Evolutionary conservation across 2,113 vertebrate species (phyloP).

Genomic region (Xiphophorus couchianus): DNA sequence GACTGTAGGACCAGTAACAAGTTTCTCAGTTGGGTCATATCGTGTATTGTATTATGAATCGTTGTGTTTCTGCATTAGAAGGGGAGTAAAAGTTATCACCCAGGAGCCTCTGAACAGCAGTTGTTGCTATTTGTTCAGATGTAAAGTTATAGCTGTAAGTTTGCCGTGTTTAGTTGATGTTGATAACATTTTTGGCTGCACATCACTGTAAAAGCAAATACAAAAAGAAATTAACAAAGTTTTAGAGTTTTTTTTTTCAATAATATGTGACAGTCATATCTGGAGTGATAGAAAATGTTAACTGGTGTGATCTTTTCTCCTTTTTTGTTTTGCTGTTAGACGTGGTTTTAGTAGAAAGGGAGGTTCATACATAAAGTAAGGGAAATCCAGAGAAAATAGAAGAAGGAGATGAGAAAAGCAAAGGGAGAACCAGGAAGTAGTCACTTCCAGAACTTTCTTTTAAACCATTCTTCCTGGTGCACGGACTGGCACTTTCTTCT

Average conservation of each 20-base stretch:
- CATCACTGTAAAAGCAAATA: background rate
- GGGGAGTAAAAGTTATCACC: background rate
- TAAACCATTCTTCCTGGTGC: constrained; percentile 34
- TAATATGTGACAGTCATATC: constrained; percentile 27
- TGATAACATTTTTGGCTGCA: background rate
- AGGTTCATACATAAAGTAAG: background rate
- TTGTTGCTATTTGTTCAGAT: background rate
- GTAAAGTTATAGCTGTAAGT: background rate
- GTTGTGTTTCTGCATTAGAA: background rate
- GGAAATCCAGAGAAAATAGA: background rate
- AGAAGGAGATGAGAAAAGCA: background rate
- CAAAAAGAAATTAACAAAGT: background rate
- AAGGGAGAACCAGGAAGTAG: constrained; percentile 27
- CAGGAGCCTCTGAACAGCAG: background rate
- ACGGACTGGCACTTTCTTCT: constrained; percentile 15
- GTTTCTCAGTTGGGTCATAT: background rate
- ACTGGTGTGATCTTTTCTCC: constrained; percentile 23
- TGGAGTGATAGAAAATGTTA: constrained; percentile 13
- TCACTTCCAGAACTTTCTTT: constrained; percentile 47
- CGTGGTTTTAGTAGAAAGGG: constrained; percentile 27
- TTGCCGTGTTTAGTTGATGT: background rate
- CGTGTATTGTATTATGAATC: background rate
- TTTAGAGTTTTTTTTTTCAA: background rate
- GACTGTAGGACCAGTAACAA: background rate
- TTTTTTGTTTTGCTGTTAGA: constrained; percentile 17